These are phyloP conservation scores for Aporophyla lueneburgensis DNA, from an alignment of 2,888 invertebrate genomes.

Conservation along the genomic window DNA sequence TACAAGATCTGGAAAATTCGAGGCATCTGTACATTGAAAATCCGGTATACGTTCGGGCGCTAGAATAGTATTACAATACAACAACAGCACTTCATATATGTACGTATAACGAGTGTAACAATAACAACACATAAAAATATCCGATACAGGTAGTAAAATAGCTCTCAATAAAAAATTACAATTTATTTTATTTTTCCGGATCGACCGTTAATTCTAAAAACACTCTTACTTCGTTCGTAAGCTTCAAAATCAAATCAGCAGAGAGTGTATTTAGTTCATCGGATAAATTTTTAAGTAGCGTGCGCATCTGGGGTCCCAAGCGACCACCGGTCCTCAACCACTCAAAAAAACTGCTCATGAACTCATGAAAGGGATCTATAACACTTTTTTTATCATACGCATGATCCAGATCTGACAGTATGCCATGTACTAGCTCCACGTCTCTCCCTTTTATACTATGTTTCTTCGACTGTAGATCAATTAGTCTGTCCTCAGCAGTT, in stretches of 20 bases:
- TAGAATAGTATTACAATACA: no score
- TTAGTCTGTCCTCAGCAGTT: constrained; percentile 72
- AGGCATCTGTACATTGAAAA: neutral
- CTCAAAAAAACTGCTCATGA: constrained; percentile 71
- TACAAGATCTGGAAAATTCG: neutral
- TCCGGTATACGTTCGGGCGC: neutral
- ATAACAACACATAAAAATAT: neutral
- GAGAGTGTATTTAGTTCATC: constrained; percentile 64
- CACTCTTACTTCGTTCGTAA: constrained; percentile 77
- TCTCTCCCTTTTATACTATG: constrained; percentile 71
- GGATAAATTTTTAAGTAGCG: constrained; percentile 70
- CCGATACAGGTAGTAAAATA: constrained; percentile 13
- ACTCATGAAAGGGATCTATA: constrained; percentile 73
- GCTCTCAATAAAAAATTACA: constrained; percentile 1
- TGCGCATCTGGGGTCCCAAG: constrained; percentile 66
- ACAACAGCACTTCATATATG: no score
- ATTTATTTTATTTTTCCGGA: constrained; percentile 67
- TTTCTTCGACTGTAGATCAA: constrained; percentile 56
- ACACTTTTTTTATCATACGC: constrained; percentile 72
- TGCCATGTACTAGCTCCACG: constrained; percentile 74
- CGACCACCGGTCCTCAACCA: constrained; percentile 69
- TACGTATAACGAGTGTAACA: neutral
- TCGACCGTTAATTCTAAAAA: constrained; percentile 81
- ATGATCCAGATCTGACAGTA: constrained; percentile 83
- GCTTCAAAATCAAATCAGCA: constrained; percentile 73